These are phyloP conservation scores for Aphyosemion australe DNA, from an alignment of 2,113 vertebrate species.

Conservation along the genomic window DNA sequence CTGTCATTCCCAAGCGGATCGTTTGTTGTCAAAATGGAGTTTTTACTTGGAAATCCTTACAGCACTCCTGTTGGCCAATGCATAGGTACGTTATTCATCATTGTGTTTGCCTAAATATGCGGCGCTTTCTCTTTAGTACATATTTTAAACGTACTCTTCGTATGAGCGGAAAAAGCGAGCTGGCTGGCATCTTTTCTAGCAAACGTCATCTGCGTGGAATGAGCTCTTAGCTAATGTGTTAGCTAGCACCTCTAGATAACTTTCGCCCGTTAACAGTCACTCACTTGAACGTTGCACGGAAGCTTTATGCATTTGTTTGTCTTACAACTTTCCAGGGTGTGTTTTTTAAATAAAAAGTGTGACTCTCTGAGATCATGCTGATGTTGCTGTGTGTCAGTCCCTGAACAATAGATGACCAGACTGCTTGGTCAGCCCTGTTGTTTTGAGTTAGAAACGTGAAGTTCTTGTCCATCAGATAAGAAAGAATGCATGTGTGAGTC, in stretches of 20 bases:
- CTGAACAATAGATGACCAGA: constrained; percentile 5
- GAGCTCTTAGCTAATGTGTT: constrained; percentile 45
- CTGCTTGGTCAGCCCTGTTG: neutral
- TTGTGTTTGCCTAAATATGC: neutral
- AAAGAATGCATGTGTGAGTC: neutral
- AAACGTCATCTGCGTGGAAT: constrained; percentile 62
- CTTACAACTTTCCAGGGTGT: neutral
- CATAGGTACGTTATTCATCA: constrained; percentile 83
- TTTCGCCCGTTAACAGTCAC: constrained; percentile 9
- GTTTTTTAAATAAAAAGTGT: neutral
- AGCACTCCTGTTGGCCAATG: constrained; percentile 97
- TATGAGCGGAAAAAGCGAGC: constrained; percentile 24
- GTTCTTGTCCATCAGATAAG: neutral
- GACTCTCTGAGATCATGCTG: neutral
- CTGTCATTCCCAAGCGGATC: constrained; percentile 66
- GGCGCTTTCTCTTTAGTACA: neutral
- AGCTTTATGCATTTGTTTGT: too few relatives aligned
- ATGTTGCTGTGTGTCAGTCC: constrained; percentile 2
- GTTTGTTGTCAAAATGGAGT: constrained; percentile 96
- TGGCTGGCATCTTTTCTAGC: constrained; percentile 44
- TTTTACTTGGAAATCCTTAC: constrained; percentile 96
- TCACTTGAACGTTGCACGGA: neutral
- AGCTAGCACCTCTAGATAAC: constrained; percentile 20
- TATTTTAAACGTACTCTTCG: neutral
- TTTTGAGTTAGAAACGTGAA: neutral